phyloP scores from a whole-genome alignment of 2,888 invertebrate genomes.

The Coelogynopora nodosa region DNA sequence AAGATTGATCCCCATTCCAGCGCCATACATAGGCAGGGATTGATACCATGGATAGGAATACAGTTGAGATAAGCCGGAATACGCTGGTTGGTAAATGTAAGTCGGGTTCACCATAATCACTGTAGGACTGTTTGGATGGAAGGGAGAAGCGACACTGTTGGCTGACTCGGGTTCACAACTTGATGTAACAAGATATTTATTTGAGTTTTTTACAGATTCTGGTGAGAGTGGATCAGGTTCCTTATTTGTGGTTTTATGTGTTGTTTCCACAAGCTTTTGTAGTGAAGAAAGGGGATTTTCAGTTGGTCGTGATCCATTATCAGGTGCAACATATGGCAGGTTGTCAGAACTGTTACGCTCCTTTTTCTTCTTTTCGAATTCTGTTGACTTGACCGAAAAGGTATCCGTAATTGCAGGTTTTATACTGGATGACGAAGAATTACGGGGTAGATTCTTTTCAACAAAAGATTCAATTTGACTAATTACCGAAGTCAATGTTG shows the following conservation, averaged over 20 bases:
- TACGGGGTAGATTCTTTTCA: conserved; percentile 35
- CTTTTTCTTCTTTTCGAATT: background rate
- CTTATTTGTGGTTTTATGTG: conserved; percentile 57
- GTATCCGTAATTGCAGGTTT: background rate
- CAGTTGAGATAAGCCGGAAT: background rate
- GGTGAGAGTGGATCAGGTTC: background rate
- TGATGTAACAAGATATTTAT: background rate
- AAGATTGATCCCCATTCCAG: background rate
- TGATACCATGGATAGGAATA: conserved; percentile 8
- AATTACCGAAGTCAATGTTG: conserved; percentile 21
- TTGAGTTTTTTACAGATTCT: background rate
- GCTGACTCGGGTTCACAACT: background rate
- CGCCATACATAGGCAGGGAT: background rate
- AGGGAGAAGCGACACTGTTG: background rate
- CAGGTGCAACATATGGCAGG: conserved; percentile 47
- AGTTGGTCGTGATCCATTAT: conserved; percentile 50
- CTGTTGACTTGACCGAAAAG: background rate
- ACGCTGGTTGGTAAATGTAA: conserved; percentile 32
- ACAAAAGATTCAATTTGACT: conserved; percentile 39
- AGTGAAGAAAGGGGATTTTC: conserved; percentile 86
- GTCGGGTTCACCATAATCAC: conserved; percentile 40
- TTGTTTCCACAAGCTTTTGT: conserved; percentile 91
- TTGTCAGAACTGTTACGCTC: background rate
- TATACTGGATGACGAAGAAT: background rate
- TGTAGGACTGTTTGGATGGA: background rate